Evolutionary conservation across 2,113 vertebrate genomes (phyloP).

Genomic region (Eublepharis macularius): DNA sequence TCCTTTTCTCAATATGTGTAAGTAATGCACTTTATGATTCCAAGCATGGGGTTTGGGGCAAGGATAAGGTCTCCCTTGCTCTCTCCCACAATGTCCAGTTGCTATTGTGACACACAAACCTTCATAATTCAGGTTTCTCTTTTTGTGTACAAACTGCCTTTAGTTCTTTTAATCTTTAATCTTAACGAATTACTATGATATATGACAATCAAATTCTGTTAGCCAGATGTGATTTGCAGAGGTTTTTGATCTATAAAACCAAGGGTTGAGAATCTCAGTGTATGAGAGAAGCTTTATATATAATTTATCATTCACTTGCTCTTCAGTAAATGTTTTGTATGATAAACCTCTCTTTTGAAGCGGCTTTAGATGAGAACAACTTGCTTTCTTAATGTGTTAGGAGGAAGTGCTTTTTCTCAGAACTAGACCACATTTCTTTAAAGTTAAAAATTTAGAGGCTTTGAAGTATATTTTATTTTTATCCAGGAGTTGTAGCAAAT

Average conservation of each 20-base stretch:
- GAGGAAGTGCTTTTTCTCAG: conserved; percentile 34
- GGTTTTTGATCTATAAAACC: rapidly evolving
- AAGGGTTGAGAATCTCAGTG: background rate
- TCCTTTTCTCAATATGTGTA: background rate
- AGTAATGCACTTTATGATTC: background rate
- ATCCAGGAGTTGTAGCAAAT: conserved; percentile 39
- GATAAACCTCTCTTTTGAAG: background rate
- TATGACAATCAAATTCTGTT: background rate
- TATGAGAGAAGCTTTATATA: background rate
- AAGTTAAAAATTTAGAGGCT: conserved; percentile 27
- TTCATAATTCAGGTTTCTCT: background rate
- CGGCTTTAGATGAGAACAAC: background rate
- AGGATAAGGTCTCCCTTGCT: background rate
- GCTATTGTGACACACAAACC: background rate
- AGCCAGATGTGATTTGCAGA: background rate
- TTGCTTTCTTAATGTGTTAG: background rate
- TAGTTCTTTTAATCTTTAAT: background rate
- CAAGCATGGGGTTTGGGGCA: background rate
- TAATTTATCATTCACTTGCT: background rate
- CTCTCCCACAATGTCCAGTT: background rate
- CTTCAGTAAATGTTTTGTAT: background rate
- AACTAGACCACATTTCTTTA: conserved; percentile 12
- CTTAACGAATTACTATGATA: background rate
- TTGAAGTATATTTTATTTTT: conserved; percentile 22
- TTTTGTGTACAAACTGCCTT: background rate